Conservation (phyloP, 2,888 invertebrate genomes). For the Metalampra italica region DNA sequence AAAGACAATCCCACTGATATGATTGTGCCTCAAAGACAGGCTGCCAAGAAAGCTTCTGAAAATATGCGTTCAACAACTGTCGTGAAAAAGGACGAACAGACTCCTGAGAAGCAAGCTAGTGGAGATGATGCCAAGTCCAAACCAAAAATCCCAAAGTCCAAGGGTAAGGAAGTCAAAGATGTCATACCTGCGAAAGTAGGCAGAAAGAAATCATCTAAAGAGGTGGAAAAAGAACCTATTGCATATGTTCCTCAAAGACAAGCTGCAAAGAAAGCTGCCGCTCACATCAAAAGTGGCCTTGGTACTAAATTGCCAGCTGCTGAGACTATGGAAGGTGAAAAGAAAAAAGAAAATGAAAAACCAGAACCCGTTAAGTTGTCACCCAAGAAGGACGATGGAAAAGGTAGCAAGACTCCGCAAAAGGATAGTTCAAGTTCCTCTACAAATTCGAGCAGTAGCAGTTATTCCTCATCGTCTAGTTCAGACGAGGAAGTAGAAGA, state of each 20-base stretch:
- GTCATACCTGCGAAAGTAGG: constrained; percentile 57
- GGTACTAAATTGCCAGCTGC: constrained; percentile 72
- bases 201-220: constrained; percentile 72
- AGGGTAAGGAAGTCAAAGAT: constrained; percentile 59
- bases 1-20: constrained; percentile 86
- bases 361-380: constrained; percentile 45
- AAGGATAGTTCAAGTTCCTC: constrained; percentile 75
- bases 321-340: constrained; percentile 53
- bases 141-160: constrained; percentile 56
- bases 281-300: constrained; percentile 90
- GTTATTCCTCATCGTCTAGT: constrained; percentile 78
- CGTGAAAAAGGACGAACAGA: constrained; percentile 60
- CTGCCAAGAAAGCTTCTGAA: constrained; percentile 94
- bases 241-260: constrained; percentile 93
- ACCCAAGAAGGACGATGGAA: constrained; percentile 69
- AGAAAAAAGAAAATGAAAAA: constrained; percentile 59
- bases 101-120: constrained; percentile 45
- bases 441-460: constrained; percentile 74
- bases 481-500: constrained; percentile 78
- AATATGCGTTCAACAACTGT: constrained; percentile 86
- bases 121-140: constrained; percentile 57
- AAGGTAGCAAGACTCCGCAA: constrained; percentile 39
- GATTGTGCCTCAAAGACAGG: constrained; percentile 93
- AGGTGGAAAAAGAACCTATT: constrained; percentile 82
- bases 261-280: constrained; percentile 94